Evolutionary conservation across 2,888 invertebrate genomes (phyloP), one percentile per base, ranked within the genome.

Genomic region (Hydroisotoma schaefferi): DNA sequence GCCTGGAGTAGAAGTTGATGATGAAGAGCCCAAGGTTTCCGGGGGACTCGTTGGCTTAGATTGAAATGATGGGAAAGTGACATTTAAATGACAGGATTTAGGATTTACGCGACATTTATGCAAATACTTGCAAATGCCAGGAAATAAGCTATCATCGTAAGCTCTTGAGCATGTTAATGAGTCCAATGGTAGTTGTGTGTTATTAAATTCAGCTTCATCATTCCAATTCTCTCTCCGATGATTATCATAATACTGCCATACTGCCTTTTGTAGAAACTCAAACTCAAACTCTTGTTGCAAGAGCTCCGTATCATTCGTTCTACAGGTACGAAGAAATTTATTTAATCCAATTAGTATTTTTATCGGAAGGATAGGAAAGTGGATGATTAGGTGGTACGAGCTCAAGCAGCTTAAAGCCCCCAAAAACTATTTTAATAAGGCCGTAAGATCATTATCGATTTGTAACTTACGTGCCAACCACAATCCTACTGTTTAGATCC

Each of bases 251-350:
- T 63, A 70, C 18, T 68, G 63, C 66, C 67, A 71, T 1, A 71
- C 72, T n/a, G 70, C 67, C 43, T 72, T 69, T 58, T 72, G 71
- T 15, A 72, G 53, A 29, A 63, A 66, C 20, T 67, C 68, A 46
- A 63, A 72, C 44, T 72, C 72, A n/a, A 49, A 48, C 56, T 72
- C 72, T 38, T 72, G 69, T 46, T 62, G 56, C 46, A 61, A 28
- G 5, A 72, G 66, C 52, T 69, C 70, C 2, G 55, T 48, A 40
- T 70, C 68, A 54, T 67, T 65, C 12, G 6, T 18, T 5, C 63
- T 51, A 23, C 18, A 6, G 33, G 33, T 6, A 10, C 6, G 33
- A 18, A 43, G n/a, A n/a, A n/a, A n/a, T n/a, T n/a, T n/a, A n/a
- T n/a, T n/a, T n/a, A n/a, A n/a, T n/a, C n/a, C 18, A 40, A 40